These are phyloP conservation scores for Salvator merianae DNA, from an alignment of 2,113 vertebrate species.

Conservation along the genomic window DNA sequence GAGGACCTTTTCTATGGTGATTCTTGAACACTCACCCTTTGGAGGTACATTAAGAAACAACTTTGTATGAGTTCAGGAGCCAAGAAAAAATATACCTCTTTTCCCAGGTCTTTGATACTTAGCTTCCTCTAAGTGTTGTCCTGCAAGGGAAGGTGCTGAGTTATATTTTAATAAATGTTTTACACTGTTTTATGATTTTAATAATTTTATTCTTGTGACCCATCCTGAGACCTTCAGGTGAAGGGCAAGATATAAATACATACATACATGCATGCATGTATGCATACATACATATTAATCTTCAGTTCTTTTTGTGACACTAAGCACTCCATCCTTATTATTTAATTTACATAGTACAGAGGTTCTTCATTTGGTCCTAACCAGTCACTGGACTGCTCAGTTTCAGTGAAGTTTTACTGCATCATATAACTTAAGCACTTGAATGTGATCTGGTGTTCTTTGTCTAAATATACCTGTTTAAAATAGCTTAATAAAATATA, in stretches of 20 bases:
- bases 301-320: conserved; percentile 30
- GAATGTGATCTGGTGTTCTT: conserved; percentile 38
- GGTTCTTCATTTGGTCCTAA: not conserved
- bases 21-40: too few species aligned
- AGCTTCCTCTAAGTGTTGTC: too few species aligned
- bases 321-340: conserved; percentile 13
- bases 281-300: conserved; percentile 30
- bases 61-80: too few species aligned
- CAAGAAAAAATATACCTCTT: too few species aligned
- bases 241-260: too few species aligned
- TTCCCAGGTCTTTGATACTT: too few species aligned
- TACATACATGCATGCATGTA: too few species aligned
- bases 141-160: too few species aligned
- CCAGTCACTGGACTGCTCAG: not conserved
- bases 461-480: conserved; percentile 41
- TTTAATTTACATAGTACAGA: not conserved
- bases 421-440: not conserved
- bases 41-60: too few species aligned
- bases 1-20: too few species aligned
- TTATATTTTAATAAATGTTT: too few species aligned
- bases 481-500: conserved; percentile 47
- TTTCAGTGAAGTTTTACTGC: not conserved
- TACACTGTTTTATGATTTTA: not conserved
- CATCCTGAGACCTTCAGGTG: too few species aligned
- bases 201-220: not conserved